These are phyloP conservation scores for Cynopterus sphinx DNA, from an alignment of 2,797 vertebrate species.

Conservation along the genomic window DNA sequence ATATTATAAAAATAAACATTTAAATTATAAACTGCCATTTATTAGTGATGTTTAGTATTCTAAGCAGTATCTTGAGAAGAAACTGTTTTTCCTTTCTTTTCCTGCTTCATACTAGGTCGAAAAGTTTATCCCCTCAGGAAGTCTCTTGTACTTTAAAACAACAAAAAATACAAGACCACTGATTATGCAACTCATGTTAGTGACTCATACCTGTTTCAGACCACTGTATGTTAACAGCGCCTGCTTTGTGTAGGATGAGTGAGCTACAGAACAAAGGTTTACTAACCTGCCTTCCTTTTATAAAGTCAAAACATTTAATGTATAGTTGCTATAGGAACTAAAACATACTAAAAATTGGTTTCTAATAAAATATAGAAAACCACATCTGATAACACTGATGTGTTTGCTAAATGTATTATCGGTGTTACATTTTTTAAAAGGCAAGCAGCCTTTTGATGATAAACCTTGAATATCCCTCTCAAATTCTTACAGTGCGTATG, in stretches of 20 bases:
- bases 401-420: not conserved
- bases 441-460: not conserved
- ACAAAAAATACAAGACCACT: not conserved
- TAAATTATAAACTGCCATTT: not conserved
- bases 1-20: not conserved
- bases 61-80: not conserved
- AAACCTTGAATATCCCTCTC: not conserved
- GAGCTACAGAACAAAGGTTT: not conserved
- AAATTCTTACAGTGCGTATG: not conserved
- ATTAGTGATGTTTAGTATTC: not conserved
- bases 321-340: not conserved
- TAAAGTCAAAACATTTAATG: not conserved
- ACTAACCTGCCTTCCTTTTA: not conserved
- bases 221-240: not conserved
- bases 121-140: not conserved
- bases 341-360: not conserved
- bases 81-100: constrained; percentile 1
- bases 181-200: not conserved
- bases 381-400: not conserved
- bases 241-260: not conserved
- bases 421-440: not conserved
- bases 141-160: not conserved
- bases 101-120: not conserved
- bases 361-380: constrained; percentile 28
- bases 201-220: not conserved